phyloP scores from a whole-genome alignment of 2,113 vertebrate genomes.

The Hoplias malabaricus region DNA sequence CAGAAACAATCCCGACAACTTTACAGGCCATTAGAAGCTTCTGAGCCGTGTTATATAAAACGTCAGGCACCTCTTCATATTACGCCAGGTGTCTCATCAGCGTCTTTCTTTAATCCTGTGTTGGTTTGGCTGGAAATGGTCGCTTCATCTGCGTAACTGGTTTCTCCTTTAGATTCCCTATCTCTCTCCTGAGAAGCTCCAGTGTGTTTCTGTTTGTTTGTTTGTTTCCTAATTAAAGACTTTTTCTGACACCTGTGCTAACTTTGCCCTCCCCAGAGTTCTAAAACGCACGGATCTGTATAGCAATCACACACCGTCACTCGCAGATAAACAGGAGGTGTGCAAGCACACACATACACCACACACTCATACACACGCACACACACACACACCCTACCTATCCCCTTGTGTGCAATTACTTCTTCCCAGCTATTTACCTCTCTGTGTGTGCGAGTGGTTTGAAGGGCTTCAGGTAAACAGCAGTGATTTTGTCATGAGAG shows the following conservation, averaged over 20 bases:
- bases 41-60: neutral
- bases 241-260: slow-evolving; percentile 73
- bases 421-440: slow-evolving; percentile 67
- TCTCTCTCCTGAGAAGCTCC: slow-evolving; percentile 1
- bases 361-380: slow-evolving; percentile 38
- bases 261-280: slow-evolving; percentile 54
- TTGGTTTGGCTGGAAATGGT: slow-evolving; percentile 19
- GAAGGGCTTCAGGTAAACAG: slow-evolving; percentile 68
- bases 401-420: slow-evolving; percentile 77
- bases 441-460: slow-evolving; percentile 35
- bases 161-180: slow-evolving; percentile 20
- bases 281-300: slow-evolving; percentile 54
- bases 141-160: slow-evolving; percentile 4
- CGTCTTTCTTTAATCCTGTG: too few species aligned
- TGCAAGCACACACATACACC: too few species aligned
- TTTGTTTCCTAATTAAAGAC: slow-evolving; percentile 76
- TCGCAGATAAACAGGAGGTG: slow-evolving; percentile 45
- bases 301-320: slow-evolving; percentile 58
- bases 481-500: slow-evolving; percentile 24
- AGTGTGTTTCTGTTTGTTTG: slow-evolving; percentile 62
- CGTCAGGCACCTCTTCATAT: neutral
- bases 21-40: neutral
- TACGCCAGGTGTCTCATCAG: neutral
- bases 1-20: neutral
- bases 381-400: slow-evolving; percentile 32